These are phyloP conservation scores for Camponotus fellah DNA, from an alignment of 2,888 invertebrate genomes.

Conservation along the genomic window DNA sequence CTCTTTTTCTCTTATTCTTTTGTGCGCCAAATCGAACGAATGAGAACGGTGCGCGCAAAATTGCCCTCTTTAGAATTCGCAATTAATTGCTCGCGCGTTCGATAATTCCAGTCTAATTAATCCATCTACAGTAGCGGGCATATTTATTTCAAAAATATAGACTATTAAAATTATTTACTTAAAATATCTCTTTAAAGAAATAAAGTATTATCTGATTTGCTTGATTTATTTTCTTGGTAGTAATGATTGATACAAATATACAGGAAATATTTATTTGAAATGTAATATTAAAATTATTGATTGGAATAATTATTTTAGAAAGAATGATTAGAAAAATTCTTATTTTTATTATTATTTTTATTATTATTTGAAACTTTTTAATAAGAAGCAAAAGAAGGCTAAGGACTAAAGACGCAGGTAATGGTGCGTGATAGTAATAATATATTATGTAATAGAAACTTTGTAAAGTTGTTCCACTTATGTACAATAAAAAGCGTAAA, in stretches of 20 bases:
- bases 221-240: neutral
- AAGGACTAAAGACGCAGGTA: too few relatives aligned
- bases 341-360: too few relatives aligned
- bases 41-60: conserved; percentile 16
- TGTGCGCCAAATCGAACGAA: conserved; percentile 16
- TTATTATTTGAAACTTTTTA: too few relatives aligned
- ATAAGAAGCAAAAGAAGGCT: too few relatives aligned
- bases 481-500: too few relatives aligned
- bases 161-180: neutral
- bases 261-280: neutral
- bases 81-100: conserved; percentile 36
- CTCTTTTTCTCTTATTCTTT: conserved; percentile 51
- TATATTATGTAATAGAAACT: too few relatives aligned
- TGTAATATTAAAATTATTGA: neutral
- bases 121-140: neutral
- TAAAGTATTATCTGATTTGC: neutral
- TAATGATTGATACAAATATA: neutral
- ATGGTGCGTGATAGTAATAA: too few relatives aligned
- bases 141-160: neutral
- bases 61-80: conserved; percentile 2
- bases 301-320: neutral
- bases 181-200: neutral
- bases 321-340: too few relatives aligned
- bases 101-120: conserved; percentile 29
- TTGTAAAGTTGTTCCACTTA: too few relatives aligned